Evolutionary conservation across 2,888 invertebrate genomes (phyloP), one percentile per base, ranked within the genome.

Genomic region (Leptinotarsa rubiginosa): DNA sequence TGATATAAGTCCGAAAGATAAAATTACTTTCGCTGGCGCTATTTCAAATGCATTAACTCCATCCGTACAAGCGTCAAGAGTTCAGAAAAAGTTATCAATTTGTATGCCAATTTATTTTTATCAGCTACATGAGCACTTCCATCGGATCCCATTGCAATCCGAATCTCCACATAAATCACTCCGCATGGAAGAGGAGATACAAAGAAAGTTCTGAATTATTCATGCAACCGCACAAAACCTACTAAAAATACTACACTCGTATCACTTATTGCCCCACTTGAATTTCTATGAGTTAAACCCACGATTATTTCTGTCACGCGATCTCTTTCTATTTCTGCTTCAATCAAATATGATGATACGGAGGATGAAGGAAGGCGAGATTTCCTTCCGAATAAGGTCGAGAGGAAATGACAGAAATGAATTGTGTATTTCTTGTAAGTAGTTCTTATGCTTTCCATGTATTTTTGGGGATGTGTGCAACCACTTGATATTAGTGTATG

Each of bases 181-280:
- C 41, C 41, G 62, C 59, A 59, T 59, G 31, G 62, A 16, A 15
- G 15, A 62, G 62, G 62, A 62, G 62, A 62, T 62, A 62, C 62
- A 62, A 62, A 62, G 62, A 62, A 31, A 62, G 25, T n/a, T 4
- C n/a, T 62, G 62, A 62, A 62, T 62, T 31, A 62, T 62, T 62
- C 62, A 62, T 62, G 12, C 62, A 13, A 62, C 62, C 62, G 25
- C 62, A 41, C 62, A 41, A 62, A 62, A 62, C 41, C 62, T 41
- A 62, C 62, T 62, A 41, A 62, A 62, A 62, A 62, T 62, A 62
- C 62, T 62, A 62, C 62, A 62, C 62, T 41, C 62, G 62, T 62
- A 62, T 62, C 62, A 62, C 62, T 62, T 62, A 62, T 62, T 62
- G 62, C 62, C 62, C 62, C 62, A 62, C 62, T 62, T 62, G 62